Evolutionary conservation across 1,140 invertebrate species (phyloP).

Genomic region (Diorhabda sublineata): DNA sequence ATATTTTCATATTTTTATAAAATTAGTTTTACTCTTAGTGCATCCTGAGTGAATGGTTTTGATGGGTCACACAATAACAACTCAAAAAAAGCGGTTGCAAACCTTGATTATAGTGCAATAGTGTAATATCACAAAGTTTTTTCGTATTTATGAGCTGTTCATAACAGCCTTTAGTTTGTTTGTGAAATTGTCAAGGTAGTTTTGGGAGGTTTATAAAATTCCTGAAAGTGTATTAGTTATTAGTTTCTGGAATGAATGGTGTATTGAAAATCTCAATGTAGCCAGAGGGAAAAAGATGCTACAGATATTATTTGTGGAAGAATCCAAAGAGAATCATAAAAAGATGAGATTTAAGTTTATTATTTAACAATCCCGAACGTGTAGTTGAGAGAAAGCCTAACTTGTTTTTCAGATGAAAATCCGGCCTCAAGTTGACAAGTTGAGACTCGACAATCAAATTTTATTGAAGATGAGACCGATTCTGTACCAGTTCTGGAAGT

Average conservation of each 20-base stretch:
- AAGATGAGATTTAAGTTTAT: background rate
- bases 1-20: too few species aligned
- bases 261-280: too few species aligned
- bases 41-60: constrained; percentile 3
- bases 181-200: too few species aligned
- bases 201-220: too few species aligned
- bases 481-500: constrained; percentile 6
- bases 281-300: background rate
- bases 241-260: too few species aligned
- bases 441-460: background rate
- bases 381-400: constrained; percentile 4
- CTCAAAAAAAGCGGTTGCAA: background rate
- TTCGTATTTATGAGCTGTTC: too few species aligned
- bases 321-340: constrained; percentile 3
- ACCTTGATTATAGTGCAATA: background rate
- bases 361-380: background rate
- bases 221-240: too few species aligned
- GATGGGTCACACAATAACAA: constrained; percentile 5
- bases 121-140: too few species aligned
- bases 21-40: background rate
- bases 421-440: background rate
- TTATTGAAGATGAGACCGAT: background rate
- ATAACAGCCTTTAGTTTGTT: too few species aligned
- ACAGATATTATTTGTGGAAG: background rate
- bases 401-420: constrained; percentile 2